Evolutionary conservation across 2,113 vertebrate species (phyloP).

Genomic region (Corythaeola cristata): DNA sequence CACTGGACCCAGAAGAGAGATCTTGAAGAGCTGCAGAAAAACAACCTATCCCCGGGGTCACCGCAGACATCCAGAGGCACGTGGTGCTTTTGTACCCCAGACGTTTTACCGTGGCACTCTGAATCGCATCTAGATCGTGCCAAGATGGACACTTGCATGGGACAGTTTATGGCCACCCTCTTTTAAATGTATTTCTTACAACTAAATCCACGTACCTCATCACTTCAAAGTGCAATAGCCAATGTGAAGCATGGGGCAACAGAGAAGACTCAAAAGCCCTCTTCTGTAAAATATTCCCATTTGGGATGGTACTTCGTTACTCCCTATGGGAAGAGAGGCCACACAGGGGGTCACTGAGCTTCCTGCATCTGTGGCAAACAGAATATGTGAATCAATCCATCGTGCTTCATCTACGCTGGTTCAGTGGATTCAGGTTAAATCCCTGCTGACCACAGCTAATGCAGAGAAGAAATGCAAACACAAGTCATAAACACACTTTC

Average conservation of each 20-base stretch:
- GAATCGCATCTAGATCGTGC: background rate
- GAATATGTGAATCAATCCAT: background rate
- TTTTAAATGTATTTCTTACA: background rate
- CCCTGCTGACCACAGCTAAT: background rate
- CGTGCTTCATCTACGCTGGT: background rate
- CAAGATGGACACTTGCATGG: background rate
- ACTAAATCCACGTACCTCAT: background rate
- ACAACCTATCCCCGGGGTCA: background rate
- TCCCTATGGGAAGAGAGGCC: background rate
- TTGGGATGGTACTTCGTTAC: background rate
- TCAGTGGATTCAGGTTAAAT: background rate
- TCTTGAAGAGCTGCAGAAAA: background rate
- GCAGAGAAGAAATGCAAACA: background rate
- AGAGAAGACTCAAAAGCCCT: background rate
- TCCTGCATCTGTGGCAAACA: background rate
- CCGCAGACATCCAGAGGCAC: background rate
- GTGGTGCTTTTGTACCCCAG: background rate
- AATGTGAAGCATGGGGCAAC: background rate
- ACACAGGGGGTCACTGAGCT: background rate
- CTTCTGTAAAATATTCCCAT: background rate
- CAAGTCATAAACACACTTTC: background rate
- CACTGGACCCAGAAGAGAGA: background rate
- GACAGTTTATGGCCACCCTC: background rate
- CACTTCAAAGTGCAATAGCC: background rate
- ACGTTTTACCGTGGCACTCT: background rate